These are phyloP conservation scores for Periphyllus acericola DNA, from an alignment of 2,888 invertebrate genomes.

Conservation along the genomic window DNA sequence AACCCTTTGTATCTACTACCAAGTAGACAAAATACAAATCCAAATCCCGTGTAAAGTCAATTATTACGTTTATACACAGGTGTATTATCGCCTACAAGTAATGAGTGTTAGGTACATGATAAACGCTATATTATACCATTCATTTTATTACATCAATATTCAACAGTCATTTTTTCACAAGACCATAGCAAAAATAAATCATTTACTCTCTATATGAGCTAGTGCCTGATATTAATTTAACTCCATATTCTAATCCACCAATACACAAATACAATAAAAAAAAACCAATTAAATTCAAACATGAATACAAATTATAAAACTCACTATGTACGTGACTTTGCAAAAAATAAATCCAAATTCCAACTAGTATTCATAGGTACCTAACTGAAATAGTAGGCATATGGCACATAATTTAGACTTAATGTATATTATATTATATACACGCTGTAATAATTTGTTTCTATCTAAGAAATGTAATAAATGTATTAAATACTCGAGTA, in stretches of 20 bases:
- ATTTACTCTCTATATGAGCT: neutral
- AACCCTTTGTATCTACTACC: too few species aligned
- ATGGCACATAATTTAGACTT: too few species aligned
- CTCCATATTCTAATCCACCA: neutral
- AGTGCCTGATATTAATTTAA: neutral
- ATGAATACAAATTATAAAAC: constrained; percentile 2
- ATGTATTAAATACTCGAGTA: too few species aligned
- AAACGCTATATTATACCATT: neutral
- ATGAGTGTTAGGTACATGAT: neutral
- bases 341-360: neutral
- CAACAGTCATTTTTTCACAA: neutral
- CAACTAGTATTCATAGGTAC: neutral
- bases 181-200: neutral
- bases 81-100: too few species aligned
- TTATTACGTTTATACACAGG: too few species aligned
- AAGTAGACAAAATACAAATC: too few species aligned
- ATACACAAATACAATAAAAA: neutral
- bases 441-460: too few species aligned
- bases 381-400: neutral
- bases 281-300: neutral
- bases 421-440: too few species aligned
- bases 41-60: too few species aligned
- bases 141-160: neutral
- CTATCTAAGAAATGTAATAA: too few species aligned
- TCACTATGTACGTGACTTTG: neutral